Conservation (phyloP, 2,888 invertebrate species). For the Nomada fabriciana region DNA sequence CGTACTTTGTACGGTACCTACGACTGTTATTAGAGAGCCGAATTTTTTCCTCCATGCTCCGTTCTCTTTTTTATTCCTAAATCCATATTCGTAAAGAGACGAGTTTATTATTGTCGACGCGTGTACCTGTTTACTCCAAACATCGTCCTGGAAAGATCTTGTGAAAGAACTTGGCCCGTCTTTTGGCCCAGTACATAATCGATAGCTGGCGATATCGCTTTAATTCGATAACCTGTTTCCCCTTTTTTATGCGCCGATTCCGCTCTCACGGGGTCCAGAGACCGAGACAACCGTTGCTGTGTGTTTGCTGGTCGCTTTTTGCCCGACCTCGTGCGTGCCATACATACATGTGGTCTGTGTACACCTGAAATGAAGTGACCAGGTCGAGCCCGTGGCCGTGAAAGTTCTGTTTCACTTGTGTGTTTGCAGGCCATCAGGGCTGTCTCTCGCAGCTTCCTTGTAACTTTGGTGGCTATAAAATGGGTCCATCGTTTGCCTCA, state of each 20-base stretch:
- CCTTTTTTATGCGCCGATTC: constrained; percentile 74
- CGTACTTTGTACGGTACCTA: not conserved
- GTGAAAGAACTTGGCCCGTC: constrained; percentile 79
- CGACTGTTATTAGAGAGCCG: not conserved
- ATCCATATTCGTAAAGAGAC: constrained; percentile 5
- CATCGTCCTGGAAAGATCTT: constrained; percentile 65
- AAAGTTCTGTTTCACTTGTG: constrained; percentile 78
- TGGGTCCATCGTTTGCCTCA: constrained; percentile 33
- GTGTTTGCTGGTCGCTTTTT: constrained; percentile 44
- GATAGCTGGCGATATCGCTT: constrained; percentile 73
- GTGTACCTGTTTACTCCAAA: constrained; percentile 58
- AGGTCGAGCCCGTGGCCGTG: constrained; percentile 81
- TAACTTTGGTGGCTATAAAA: constrained; percentile 9
- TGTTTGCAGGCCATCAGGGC: constrained; percentile 66
- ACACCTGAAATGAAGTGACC: constrained; percentile 73
- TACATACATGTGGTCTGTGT: constrained; percentile 11
- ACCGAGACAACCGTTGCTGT: constrained; percentile 32
- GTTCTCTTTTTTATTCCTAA: not conserved
- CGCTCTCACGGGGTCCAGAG: constrained; percentile 67
- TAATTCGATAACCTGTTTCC: constrained; percentile 82
- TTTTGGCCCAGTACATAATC: constrained; percentile 53
- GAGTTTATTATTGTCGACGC: constrained; percentile 11
- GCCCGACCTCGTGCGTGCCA: constrained; percentile 36
- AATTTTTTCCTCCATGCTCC: not conserved
- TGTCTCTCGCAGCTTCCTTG: constrained; percentile 40